Conservation (phyloP, 2,888 invertebrate genomes). For the Tineola bisselliella region DNA sequence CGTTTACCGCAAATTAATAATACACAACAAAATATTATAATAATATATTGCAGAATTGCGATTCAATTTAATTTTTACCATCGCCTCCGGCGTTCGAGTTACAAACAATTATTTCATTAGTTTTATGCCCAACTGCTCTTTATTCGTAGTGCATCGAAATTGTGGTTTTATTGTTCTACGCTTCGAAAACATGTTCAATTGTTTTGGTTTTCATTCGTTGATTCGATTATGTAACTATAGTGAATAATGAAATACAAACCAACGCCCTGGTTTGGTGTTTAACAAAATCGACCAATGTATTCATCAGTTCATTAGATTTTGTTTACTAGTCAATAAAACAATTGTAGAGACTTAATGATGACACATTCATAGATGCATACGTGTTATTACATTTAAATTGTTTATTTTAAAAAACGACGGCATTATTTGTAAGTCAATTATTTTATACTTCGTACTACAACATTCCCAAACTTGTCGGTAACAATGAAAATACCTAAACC, state of each 20-base stretch:
- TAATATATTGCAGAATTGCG: background rate
- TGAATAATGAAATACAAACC: background rate
- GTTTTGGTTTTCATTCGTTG: slow-evolving; percentile 12
- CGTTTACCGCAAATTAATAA: background rate
- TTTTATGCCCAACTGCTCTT: slow-evolving; percentile 13
- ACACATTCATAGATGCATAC: too few species aligned
- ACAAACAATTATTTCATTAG: slow-evolving; percentile 14
- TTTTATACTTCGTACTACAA: too few species aligned
- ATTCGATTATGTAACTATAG: slow-evolving; percentile 11
- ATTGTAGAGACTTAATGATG: too few species aligned
- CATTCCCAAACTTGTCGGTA: too few species aligned
- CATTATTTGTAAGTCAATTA: too few species aligned
- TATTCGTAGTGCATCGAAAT: slow-evolving; percentile 13
- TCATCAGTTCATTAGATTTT: background rate
- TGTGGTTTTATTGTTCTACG: slow-evolving; percentile 12
- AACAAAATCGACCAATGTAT: background rate
- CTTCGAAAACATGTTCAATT: slow-evolving; percentile 12
- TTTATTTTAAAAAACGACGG: too few species aligned
- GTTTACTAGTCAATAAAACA: too few species aligned
- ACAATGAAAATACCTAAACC: too few species aligned
- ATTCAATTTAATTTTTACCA: background rate
- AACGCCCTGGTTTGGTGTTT: background rate
- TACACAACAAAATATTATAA: background rate
- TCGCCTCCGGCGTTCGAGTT: slow-evolving; percentile 3
- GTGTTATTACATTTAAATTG: too few species aligned